A percentile compares a stretch with the other conserved stretches of the same genome.
These are phyloP conservation scores for Anabacerthia variegaticeps DNA, from an alignment of 2,797 vertebrate genomes.

Conservation along the genomic window DNA sequence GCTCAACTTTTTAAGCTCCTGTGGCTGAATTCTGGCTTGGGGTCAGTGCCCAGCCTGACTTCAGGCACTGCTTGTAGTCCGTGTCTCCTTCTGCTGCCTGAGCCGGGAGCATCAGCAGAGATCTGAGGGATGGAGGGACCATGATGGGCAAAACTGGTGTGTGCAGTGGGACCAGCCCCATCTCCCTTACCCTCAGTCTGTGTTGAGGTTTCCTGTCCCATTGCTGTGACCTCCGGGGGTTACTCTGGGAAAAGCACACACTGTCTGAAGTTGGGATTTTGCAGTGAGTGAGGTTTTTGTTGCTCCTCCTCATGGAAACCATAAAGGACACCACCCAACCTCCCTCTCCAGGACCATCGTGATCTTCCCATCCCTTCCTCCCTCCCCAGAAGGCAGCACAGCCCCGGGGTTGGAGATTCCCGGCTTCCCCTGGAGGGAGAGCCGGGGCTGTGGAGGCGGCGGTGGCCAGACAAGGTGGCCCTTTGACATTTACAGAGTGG, in stretches of 20 bases:
- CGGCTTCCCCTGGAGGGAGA: neutral
- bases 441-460: fast-evolving
- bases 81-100: neutral
- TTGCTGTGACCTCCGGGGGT: neutral
- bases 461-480: conserved; percentile 27
- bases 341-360: fast-evolving
- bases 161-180: neutral
- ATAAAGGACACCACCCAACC: neutral
- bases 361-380: neutral
- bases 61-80: neutral
- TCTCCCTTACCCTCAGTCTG: neutral
- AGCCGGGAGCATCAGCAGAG: neutral
- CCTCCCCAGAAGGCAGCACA: neutral
- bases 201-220: neutral
- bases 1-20: neutral
- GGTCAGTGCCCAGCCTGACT: neutral
- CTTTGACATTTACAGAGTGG: conserved; percentile 65
- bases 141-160: fast-evolving
- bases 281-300: neutral
- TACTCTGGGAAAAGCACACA: neutral
- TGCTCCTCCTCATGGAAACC: neutral
- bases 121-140: neutral
- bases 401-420: neutral
- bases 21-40: neutral
- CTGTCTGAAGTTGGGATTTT: neutral